Evolutionary conservation across 2,113 vertebrate species (phyloP).

Genomic region (Saiga tatarica): DNA sequence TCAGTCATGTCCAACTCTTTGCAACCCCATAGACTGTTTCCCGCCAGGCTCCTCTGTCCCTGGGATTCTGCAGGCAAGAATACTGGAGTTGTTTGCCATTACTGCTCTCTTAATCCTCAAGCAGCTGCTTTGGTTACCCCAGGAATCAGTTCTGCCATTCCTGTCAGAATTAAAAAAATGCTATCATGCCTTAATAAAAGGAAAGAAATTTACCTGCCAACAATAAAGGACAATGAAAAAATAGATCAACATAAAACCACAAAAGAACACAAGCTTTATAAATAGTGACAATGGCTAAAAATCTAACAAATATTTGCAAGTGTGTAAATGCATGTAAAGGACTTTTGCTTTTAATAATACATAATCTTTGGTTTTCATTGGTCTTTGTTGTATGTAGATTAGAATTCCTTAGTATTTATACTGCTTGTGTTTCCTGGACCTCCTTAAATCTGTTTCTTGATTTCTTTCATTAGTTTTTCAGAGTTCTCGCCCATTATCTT

Average conservation of each 20-base stretch:
- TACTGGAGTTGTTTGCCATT: neutral
- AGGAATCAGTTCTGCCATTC: neutral
- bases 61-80: neutral
- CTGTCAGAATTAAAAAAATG: neutral
- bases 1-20: neutral
- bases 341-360: neutral
- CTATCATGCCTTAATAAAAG: neutral
- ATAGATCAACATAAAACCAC: neutral
- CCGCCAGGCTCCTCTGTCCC: neutral
- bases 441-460: neutral
- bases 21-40: neutral
- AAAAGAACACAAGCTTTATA: neutral
- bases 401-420: neutral
- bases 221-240: neutral
- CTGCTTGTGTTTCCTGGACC: neutral
- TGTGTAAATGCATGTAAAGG: neutral
- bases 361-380: neutral
- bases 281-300: neutral
- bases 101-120: neutral
- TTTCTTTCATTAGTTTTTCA: slow-evolving; percentile 1
- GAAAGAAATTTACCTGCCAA: neutral
- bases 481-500: neutral
- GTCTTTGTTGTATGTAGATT: neutral
- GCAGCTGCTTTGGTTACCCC: neutral
- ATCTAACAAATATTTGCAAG: neutral